Evolutionary conservation across 2,888 invertebrate genomes (phyloP), one percentile per base, ranked within the genome.

Genomic region (Isotomurus palustris): DNA sequence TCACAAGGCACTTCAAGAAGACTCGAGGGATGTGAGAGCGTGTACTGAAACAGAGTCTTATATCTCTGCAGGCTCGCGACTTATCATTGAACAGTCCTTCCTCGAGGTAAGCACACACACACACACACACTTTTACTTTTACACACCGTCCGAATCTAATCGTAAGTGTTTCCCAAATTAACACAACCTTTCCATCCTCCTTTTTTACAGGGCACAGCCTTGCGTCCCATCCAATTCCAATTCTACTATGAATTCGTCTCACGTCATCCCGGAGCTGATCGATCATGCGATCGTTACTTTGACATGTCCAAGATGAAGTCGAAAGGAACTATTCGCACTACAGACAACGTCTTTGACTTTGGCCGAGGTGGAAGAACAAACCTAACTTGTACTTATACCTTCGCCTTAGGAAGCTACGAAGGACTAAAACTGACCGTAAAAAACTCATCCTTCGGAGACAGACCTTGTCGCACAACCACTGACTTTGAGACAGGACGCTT

Each of bases 161-260:
- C n/a, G n/a, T n/a, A n/a, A n/a, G n/a, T n/a, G n/a, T n/a, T n/a
- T n/a, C n/a, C n/a, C n/a, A n/a, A n/a, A n/a, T n/a, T n/a, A n/a
- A n/a, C n/a, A n/a, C n/a, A n/a, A n/a, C n/a, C 8, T 40, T 19
- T 12, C n/a, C 8, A 19, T 17, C 8, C n/a, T 17, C 8, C 3
- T 44, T 44, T 88, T 72, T 83, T 85, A 14, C 88, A 91, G 75
- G 88, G 89, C 38, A 90, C 91, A 0, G 88, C 88, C 38, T 80
- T 91, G 4, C 64, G 91, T 71, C 88, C 90, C 0, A 83, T 91
- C 45, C 84, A 85, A 71, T 91, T 91, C 74, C 86, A 87, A 73
- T 85, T 90, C 0, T 81, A 88, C 25, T 91, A 91, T 76, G 91
- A 91, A 75, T 91, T 91, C 73, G 90, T 91, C 40, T 59, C 61